A percentile compares a stretch with the other conserved stretches of the same genome.
These are phyloP conservation scores for Taeniopygia guttata DNA, from an alignment of 2,797 vertebrate genomes.

Conservation along the genomic window DNA sequence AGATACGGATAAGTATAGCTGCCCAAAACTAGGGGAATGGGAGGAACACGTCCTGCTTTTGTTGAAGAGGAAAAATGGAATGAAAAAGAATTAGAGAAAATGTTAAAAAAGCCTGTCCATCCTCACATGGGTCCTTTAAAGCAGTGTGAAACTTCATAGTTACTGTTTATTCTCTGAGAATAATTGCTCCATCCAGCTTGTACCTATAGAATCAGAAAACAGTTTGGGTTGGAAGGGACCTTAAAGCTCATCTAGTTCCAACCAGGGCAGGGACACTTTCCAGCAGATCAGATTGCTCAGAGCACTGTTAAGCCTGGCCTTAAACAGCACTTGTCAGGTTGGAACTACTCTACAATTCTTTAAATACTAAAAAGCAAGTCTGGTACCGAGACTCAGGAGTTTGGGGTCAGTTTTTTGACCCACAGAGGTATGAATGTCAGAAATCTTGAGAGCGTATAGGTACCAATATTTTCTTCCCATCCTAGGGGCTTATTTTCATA, in stretches of 20 bases:
- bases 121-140: not conserved
- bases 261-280: not conserved
- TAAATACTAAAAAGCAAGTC: constrained; percentile 1
- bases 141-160: not conserved
- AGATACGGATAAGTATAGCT: not conserved
- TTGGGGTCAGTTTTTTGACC: constrained; percentile 48
- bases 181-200: not conserved
- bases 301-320: not conserved
- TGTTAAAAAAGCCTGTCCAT: not conserved
- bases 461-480: constrained; percentile 50
- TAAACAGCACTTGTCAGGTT: not conserved
- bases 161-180: constrained; percentile 28
- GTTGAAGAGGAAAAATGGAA: not conserved
- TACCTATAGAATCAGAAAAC: not conserved
- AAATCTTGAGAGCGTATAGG: constrained; percentile 62
- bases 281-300: not conserved
- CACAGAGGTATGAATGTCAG: constrained; percentile 37
- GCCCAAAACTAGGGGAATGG: not conserved
- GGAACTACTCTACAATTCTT: not conserved
- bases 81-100: not conserved
- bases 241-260: not conserved
- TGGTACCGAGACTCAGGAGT: constrained; percentile 26
- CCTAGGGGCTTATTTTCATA: constrained; percentile 12
- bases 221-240: not conserved
- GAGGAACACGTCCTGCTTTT: not conserved